Evolutionary conservation across 2,113 vertebrate species (phyloP).

Genomic region (Arenaria interpres): DNA sequence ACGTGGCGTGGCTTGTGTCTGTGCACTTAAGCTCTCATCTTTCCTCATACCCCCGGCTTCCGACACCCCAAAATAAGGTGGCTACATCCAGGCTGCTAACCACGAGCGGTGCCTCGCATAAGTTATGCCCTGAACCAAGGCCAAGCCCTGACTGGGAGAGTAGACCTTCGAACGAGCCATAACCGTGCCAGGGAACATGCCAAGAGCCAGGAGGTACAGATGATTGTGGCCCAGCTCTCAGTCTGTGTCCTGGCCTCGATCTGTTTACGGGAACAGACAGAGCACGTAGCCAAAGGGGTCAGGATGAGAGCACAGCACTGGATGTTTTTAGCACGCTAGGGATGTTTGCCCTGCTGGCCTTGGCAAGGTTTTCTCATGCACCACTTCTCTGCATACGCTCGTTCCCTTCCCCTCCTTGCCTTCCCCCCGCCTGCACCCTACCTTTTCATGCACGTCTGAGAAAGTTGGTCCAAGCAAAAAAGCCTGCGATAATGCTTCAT

Average conservation of each 20-base stretch:
- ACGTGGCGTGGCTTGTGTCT: not conserved
- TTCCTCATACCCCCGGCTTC: not conserved
- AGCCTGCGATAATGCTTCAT: not conserved
- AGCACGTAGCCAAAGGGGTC: not conserved
- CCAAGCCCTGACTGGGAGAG: not conserved
- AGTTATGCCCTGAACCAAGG: not conserved
- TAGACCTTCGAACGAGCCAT: not conserved
- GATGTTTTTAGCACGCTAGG: not conserved
- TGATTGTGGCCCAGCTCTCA: not conserved
- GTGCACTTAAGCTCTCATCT: not conserved
- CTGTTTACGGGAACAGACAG: conserved; percentile 21
- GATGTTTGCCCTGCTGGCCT: conserved; percentile 24
- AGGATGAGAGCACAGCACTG: not conserved
- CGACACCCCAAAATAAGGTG: not conserved
- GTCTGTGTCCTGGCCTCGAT: not conserved
- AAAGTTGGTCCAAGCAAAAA: not conserved
- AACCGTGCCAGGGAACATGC: not conserved
- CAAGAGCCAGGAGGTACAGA: not conserved
- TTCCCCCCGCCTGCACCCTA: not conserved
- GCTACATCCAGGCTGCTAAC: not conserved
- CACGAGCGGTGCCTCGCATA: not conserved
- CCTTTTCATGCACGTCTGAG: not conserved
- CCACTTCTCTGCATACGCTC: not conserved
- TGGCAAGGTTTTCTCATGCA: conserved; percentile 25
- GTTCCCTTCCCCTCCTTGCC: not conserved